Evolutionary conservation across 1,140 invertebrate species (phyloP), one percentile per base, ranked within the genome.

Genomic region (Dufourea novaeangliae): DNA sequence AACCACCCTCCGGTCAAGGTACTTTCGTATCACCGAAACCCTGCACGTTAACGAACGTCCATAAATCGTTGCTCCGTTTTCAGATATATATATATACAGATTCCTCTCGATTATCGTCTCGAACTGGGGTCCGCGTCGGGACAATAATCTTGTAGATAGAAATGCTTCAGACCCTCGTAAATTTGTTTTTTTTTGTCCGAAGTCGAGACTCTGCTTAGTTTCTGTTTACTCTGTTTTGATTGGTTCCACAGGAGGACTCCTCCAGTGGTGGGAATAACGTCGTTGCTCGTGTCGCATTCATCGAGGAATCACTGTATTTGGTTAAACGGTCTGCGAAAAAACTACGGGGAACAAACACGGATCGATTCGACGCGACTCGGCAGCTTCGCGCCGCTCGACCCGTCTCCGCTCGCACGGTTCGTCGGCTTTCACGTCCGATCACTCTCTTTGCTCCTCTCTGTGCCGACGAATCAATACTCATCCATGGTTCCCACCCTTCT

Each of bases 381-480:
- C 29, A 17, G 50, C 66, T 62, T 17, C 22, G 20, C 50, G n/a
- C n/a, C 34, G 56, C 56, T 41, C 52, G 52, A 25, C 56, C 34
- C 52, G 56, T 61, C 67, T 37, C 34, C 39, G 22, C 50, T 69
- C 67, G 67, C 57, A 82, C 41, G 76, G 76, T 69, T 79, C 79
- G 78, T 78, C 69, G 76, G 69, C 62, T 74, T 79, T 82, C 69
- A 82, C 76, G 79, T 79, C 37, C 72, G 79, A 82, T 82, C 79
- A 79, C 56, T 79, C 76, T 78, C 75, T 80, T 80, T 78, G 62
- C 75, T 71, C 39, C 34, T 78, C 74, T 54, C 61, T 29, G 34
- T 22, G 61, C 61, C 17, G 62, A 34, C 68, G 25, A 78, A 81
- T 81, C 79, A 68, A 81, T 81, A 81, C 74, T 37, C 68, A 71